Base-by-base conservation (phyloP, 2,888 invertebrate genomes). In the Eupithecia abbreviata region DNA sequence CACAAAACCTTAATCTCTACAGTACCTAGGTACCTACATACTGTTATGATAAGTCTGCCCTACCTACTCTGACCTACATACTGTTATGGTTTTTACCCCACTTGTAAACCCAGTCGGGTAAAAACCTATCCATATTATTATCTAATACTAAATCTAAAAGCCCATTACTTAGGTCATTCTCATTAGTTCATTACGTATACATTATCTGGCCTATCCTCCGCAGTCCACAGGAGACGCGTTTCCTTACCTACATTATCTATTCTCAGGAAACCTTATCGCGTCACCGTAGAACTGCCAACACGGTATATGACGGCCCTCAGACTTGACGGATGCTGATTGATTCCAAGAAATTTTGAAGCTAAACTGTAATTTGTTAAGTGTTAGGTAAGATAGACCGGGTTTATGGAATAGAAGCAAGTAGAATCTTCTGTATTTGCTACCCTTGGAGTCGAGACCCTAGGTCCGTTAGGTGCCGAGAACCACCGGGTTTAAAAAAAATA, bases 211-310 rank as follows among this genome's bases (percentile, higher is more conserved):
- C 62, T 62, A 12, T 62, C 62, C 30, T 30, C 62, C 10, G 30
- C 51, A 30, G 30, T 30, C 30, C 30, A 51, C 58, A 62, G 30
- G 30, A 62, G 30, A 30, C 30, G 18, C 3, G 58, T 18, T 55
- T 6, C 51, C n/a, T 49, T 41, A 45, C 15, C 2, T 45, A 43
- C 42, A 67, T 67, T 69, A 69, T 49, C 69, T 68, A 69, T 77
- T 70, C 72, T 72, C 74, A 70, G 70, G 72, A 78, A 76, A 78
- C 71, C 75, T 72, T 70, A 18, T 18, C 45, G 4, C 67, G 42
- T 66, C 42, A 43, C 30, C 66, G n/a, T 68, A 18, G 5, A n/a
- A 67, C 67, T n/a, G 45, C 67, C 45, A 45, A 68, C 67, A 68
- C 67, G 43, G 67, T 45, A 68, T 68, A 68, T 68, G 67, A 68